Base-by-base conservation (phyloP, 2,797 vertebrate genomes). In the Lagodon rhomboides region DNA sequence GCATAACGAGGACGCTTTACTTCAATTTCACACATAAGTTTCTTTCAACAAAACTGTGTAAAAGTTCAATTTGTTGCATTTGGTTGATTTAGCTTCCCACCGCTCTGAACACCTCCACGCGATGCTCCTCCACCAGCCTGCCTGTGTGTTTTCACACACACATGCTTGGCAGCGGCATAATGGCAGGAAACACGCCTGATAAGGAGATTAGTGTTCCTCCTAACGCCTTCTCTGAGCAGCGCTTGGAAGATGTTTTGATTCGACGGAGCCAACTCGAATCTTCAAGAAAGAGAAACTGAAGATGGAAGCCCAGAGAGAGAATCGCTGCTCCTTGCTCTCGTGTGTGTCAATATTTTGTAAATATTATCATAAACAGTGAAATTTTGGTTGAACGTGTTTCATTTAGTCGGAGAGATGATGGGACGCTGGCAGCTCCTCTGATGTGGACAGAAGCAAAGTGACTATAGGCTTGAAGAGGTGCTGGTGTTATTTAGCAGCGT, bases 141-240 rank as follows among this genome's bases (percentile, higher is more conserved):
- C 38, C 9, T 49, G 56, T 77, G 71, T 60, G 61, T 66, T 78
- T 73, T 63, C 25, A 73, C 79, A 77, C 70, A 81, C 66, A 47
- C 75, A 66, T 64, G 68, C 69, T 77, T 79, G 60, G 67, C 72
- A 75, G 69, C 41, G 17, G 6, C 59, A 74, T 63, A 77, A 87
- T 64, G 74, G 25, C 68, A 80, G 50, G 65, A 81, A 83, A 87
- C 51, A 77, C 77, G 53, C 22, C 75, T 8, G 15, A 76, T 72
- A 77, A 79, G 82, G 50, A 82, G 84, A 85, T 84, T 80, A 80
- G 62, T 73, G 77, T 47, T 79, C 34, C 75, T 82, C 53, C 62
- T 56, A 38, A 70, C 60, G 67, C 78, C 60, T 86, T 75, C 65
- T 78, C 30, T 51, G 1, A 73, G 70, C 68, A 56, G 70, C 43